phyloP scores from a whole-genome alignment of 2,797 vertebrate genomes.

The Pipistrellus pygmaeus region DNA sequence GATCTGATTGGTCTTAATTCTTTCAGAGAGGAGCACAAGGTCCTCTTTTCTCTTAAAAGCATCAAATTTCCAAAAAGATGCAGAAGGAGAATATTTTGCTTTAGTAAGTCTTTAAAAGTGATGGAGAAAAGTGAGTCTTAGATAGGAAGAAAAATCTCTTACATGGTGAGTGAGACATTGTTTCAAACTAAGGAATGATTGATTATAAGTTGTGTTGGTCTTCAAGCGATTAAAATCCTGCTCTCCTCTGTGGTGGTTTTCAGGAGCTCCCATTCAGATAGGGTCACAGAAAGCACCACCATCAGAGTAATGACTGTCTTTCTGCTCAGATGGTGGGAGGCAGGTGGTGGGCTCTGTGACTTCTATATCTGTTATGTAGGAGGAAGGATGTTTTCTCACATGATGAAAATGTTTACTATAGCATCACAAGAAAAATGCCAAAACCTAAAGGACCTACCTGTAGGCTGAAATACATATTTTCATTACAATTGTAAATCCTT shows the following conservation, averaged over 20 bases:
- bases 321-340: not conserved
- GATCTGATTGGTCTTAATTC: conserved; percentile 58
- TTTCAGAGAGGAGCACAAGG: not conserved
- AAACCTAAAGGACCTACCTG: conserved; percentile 21
- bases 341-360: not conserved
- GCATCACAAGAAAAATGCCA: conserved; percentile 19
- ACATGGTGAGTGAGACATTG: not conserved
- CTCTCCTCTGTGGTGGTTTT: not conserved
- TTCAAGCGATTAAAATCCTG: not conserved
- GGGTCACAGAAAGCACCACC: not conserved
- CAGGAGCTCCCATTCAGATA: not conserved
- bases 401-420: conserved; percentile 39
- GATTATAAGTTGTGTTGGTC: not conserved
- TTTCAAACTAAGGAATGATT: not conserved
- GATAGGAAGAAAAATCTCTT: conserved; percentile 25
- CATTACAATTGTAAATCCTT: not conserved
- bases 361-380: not conserved
- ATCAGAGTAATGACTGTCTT: not conserved
- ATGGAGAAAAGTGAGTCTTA: not conserved
- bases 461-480: conserved; percentile 32
- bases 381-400: conserved; percentile 36
- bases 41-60: conserved; percentile 21
- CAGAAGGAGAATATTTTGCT: not conserved
- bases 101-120: conserved; percentile 30
- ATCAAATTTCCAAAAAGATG: not conserved